Conservation (phyloP, 2,888 invertebrate genomes). For the Amphimallon solstitiale region DNA sequence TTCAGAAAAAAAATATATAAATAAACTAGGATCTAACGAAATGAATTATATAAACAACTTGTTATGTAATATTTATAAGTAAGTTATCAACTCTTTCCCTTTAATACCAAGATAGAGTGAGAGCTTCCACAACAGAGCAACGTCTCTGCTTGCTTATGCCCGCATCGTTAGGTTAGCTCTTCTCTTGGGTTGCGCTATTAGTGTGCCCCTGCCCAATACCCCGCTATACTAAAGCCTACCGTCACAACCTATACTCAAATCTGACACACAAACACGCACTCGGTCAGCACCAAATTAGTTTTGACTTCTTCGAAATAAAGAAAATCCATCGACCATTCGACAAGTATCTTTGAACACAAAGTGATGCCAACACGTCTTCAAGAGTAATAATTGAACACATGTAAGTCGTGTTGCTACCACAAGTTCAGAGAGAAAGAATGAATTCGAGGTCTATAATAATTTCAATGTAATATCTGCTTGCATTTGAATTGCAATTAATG, state of each 20-base stretch:
- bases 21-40: conserved; percentile 55
- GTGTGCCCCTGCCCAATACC: conserved; percentile 53
- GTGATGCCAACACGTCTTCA: too few species aligned
- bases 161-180: conserved; percentile 61
- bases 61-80: conserved; percentile 54
- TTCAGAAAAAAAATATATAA: conserved; percentile 33
- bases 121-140: conserved; percentile 64
- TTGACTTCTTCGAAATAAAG: too few species aligned
- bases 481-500: too few species aligned
- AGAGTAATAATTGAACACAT: too few species aligned
- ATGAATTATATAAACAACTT: conserved; percentile 53
- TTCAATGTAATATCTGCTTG: too few species aligned
- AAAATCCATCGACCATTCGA: too few species aligned
- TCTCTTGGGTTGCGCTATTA: conserved; percentile 61
- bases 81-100: conserved; percentile 60
- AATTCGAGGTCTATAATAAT: too few species aligned
- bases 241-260: conserved; percentile 33
- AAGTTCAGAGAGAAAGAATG: too few species aligned
- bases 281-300: too few species aligned
- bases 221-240: conserved; percentile 24
- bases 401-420: too few species aligned
- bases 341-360: too few species aligned
- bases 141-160: conserved; percentile 63
- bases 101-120: conserved; percentile 63
- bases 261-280: conserved; percentile 1